Conservation (phyloP, 2,888 invertebrate species). For the Hydroisotoma schaefferi region DNA sequence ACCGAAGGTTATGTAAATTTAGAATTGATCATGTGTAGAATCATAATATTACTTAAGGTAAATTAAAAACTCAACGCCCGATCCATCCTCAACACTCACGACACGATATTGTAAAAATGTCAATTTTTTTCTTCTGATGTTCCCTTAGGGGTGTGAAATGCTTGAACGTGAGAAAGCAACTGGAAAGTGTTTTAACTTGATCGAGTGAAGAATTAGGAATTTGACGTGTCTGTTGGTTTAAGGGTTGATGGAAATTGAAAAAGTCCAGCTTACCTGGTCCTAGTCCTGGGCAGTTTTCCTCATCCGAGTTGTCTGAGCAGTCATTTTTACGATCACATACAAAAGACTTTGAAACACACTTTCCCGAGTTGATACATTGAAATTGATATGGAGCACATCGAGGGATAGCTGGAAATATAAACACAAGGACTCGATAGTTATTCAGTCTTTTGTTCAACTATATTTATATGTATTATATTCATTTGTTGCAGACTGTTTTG, state of each 20-base stretch:
- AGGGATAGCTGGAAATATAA: constrained; percentile 48
- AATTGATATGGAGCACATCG: constrained; percentile 51
- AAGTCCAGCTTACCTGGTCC: not conserved
- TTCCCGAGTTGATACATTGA: constrained; percentile 57
- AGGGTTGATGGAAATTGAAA: too few relatives aligned
- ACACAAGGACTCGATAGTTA: too few relatives aligned
- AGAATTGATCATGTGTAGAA: too few relatives aligned
- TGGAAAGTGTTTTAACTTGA: not conserved
- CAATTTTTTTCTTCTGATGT: too few relatives aligned
- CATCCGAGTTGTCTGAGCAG: constrained; percentile 67
- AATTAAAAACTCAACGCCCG: too few relatives aligned
- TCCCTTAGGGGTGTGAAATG: not conserved
- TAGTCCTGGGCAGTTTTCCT: constrained; percentile 57
- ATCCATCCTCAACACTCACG: too few relatives aligned
- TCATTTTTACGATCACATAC: constrained; percentile 62
- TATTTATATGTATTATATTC: not conserved
- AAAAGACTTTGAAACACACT: constrained; percentile 59
- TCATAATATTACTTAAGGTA: too few relatives aligned
- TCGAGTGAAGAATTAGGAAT: too few relatives aligned
- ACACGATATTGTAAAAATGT: too few relatives aligned
- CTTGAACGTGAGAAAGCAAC: not conserved
- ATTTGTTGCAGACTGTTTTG: too few relatives aligned
- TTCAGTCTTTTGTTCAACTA: not conserved
- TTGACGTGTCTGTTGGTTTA: too few relatives aligned
- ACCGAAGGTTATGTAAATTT: too few relatives aligned